Evolutionary conservation across 2,797 vertebrate genomes (phyloP), one percentile per base, ranked within the genome.

Genomic region (Pipistrellus kuhlii): DNA sequence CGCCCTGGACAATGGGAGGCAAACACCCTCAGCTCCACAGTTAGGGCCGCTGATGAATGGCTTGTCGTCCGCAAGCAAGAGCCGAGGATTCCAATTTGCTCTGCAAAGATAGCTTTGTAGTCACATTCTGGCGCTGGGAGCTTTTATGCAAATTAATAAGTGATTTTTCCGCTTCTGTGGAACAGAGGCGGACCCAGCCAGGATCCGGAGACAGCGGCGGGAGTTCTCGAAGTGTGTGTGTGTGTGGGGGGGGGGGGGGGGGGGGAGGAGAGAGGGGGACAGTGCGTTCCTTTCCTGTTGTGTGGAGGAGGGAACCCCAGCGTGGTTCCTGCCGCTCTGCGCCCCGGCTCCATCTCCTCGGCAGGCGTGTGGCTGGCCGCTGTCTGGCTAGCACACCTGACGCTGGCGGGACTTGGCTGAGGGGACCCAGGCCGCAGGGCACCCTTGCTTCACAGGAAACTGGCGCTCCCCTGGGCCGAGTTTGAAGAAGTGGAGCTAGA

Each of bases 101-200:
- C 90, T 92, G 75, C 85, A 84, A 96, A 97, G 94, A 91, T 85
- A 68, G 87, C 69, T 97, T 93, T 46, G 66, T 55, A 81, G 82
- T 84, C 80, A 88, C 73, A 69, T 83, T 78, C 64, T 78, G 85
- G 88, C 78, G 46, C 14, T 66, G 92, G 75, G 78, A 92, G 78
- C 3, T 38, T 88, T 92, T 95, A 96, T 17, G 18, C 84, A 96
- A 96, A 94, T 75, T 86, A 96, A 75, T 95, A 91, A 68, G 92
- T 71, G 84, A 77, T 95, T 97, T 97, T 96, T 97, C 96, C 95
- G 32, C 86, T 94, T 92, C 85, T 80, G 21, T 38, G 94, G 96
- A 94, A 72, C 68, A 68, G 81, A 23, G 85, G 93, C 64, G 86
- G 91, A 88, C 86, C 91, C 55, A 93, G 2, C n/a, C 76, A 76